Evolutionary conservation across 2,797 vertebrate species (phyloP).

Genomic region (Pteronotus mesoamericanus): DNA sequence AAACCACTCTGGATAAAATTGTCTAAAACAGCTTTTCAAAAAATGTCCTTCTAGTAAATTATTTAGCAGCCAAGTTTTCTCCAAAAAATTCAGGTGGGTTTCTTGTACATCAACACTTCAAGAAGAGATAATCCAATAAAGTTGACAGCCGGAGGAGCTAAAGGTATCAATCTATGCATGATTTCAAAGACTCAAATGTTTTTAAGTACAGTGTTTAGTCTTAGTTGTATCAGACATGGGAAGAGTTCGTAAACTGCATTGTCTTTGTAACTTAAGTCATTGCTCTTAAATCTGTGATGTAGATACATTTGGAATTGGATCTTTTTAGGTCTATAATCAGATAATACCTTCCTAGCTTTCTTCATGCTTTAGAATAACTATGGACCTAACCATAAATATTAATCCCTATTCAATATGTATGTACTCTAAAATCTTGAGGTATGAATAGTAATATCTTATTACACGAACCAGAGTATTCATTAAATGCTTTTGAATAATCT

Average conservation of each 20-base stretch:
- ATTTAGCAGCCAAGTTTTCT: not conserved
- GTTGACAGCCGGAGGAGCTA: constrained; percentile 1
- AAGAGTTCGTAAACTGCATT: constrained; percentile 22
- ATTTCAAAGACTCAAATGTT: constrained; percentile 45
- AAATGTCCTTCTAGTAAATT: not conserved
- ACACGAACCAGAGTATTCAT: constrained; percentile 73
- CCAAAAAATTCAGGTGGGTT: not conserved
- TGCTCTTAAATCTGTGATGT: constrained; percentile 59
- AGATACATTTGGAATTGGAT: constrained; percentile 58
- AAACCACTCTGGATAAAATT: not conserved
- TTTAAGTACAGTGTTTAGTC: not conserved
- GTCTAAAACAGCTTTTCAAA: not conserved
- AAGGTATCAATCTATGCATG: not conserved
- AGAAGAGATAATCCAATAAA: constrained; percentile 39
- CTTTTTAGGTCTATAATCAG: constrained; percentile 71
- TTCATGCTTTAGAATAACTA: constrained; percentile 74
- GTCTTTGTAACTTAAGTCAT: constrained; percentile 60
- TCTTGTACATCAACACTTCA: not conserved
- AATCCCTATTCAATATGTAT: constrained; percentile 76
- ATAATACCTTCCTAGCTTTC: constrained; percentile 59
- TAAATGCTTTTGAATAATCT: constrained; percentile 69
- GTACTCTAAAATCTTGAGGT: constrained; percentile 58
- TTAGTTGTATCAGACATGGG: not conserved
- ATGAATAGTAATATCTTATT: constrained; percentile 79
- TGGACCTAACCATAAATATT: constrained; percentile 75